Conservation (phyloP, 2,113 vertebrate species). For the Oncorhynchus gorbuscha region DNA sequence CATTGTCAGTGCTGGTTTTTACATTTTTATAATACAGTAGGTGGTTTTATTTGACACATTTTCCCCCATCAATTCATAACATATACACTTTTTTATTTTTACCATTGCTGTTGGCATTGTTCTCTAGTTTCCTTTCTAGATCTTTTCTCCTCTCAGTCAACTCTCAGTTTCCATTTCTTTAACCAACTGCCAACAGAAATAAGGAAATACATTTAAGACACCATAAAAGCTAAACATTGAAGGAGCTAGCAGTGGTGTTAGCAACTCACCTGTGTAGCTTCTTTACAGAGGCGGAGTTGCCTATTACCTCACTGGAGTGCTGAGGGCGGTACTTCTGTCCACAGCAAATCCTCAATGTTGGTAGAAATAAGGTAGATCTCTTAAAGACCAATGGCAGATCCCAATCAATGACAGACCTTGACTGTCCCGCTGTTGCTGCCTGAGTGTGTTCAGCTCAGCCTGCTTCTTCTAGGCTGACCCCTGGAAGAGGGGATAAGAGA, state of each 20-base stretch:
- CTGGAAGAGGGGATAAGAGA: background rate
- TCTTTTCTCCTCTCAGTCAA: conserved; percentile 74
- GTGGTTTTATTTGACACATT: too few species aligned
- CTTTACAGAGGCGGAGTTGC: conserved; percentile 79
- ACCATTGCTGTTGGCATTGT: background rate
- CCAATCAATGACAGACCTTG: too few species aligned
- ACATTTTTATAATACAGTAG: too few species aligned
- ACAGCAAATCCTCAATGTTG: conserved; percentile 79
- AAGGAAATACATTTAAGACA: conserved; percentile 4
- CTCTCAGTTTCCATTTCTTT: conserved; percentile 88
- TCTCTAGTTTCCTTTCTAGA: conserved; percentile 69
- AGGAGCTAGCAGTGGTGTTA: too few species aligned
- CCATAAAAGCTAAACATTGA: too few species aligned
- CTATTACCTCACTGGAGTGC: conserved; percentile 82
- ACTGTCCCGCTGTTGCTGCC: conserved; percentile 11
- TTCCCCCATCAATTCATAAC: background rate
- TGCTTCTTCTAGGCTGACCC: conserved; percentile 20
- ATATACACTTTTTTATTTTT: background rate
- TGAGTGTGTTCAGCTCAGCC: conserved; percentile 53
- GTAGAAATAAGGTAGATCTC: background rate
- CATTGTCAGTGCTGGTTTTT: background rate
- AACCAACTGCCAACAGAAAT: conserved; percentile 81
- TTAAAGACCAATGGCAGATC: background rate
- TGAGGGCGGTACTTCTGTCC: conserved; percentile 93
- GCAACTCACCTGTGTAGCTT: conserved; percentile 79